Evolutionary conservation across 2,888 invertebrate genomes (phyloP).

Genomic region (Oxytorus armatus): DNA sequence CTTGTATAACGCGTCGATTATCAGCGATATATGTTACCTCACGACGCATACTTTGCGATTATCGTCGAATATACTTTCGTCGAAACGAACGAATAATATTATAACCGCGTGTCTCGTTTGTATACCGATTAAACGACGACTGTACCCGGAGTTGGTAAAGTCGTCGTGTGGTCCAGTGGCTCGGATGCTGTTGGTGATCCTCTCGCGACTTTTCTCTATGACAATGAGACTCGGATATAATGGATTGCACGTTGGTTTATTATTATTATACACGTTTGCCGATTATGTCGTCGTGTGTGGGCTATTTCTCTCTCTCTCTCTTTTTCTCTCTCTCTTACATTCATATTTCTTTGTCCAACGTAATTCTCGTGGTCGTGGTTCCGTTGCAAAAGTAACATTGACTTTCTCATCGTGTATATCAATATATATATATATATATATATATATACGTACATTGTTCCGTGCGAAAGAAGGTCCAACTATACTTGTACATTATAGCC

Average conservation of each 20-base stretch:
- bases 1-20: neutral
- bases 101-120: constrained; percentile 2
- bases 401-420: constrained; percentile 71
- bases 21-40: neutral
- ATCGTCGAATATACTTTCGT: constrained; percentile 18
- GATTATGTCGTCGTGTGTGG: constrained; percentile 71
- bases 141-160: neutral
- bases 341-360: constrained; percentile 21
- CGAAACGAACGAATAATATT: constrained; percentile 24
- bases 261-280: constrained; percentile 65
- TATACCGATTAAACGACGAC: neutral
- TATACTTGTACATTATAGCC: constrained; percentile 18
- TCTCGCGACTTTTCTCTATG: constrained; percentile 21
- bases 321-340: constrained; percentile 36
- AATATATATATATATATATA: constrained; percentile 31
- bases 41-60: neutral
- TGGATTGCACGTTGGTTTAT: constrained; percentile 58
- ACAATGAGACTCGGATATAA: constrained; percentile 63
- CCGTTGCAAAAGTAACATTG: constrained; percentile 71
- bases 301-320: constrained; percentile 40
- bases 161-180: constrained; percentile 13
- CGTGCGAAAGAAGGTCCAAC: constrained; percentile 45
- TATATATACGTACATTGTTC: constrained; percentile 70
- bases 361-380: constrained; percentile 52
- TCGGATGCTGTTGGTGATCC: constrained; percentile 12